phyloP scores from a whole-genome alignment of 2,797 vertebrate species.

The Enteromius trimaculatus region DNA sequence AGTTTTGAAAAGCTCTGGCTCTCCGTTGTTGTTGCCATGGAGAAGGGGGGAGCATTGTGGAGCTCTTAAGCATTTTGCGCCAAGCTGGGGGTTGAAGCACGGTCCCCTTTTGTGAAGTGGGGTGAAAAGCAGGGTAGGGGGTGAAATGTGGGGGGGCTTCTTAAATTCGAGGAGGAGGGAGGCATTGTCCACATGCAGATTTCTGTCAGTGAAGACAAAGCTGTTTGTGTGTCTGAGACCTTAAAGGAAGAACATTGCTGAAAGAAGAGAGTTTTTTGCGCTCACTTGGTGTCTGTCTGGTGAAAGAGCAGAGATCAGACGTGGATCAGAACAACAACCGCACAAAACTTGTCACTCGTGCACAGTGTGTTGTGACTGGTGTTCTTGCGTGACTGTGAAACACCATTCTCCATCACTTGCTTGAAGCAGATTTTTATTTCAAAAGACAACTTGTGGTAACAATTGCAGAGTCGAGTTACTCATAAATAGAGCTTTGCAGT shows the following conservation, averaged over 20 bases:
- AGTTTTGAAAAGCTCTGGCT: constrained; percentile 61
- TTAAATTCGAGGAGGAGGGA: constrained; percentile 49
- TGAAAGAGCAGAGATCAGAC: constrained; percentile 41
- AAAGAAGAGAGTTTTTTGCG: constrained; percentile 50
- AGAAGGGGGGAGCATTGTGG: constrained; percentile 52
- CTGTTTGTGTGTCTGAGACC: constrained; percentile 61
- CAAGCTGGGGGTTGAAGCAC: constrained; percentile 56
- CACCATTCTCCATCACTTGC: not conserved
- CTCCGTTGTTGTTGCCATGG: constrained; percentile 60
- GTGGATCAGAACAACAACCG: constrained; percentile 29
- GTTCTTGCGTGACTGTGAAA: constrained; percentile 16
- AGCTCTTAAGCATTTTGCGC: constrained; percentile 51
- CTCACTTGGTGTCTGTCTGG: constrained; percentile 63
- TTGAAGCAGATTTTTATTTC: not conserved
- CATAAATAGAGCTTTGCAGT: constrained; percentile 70
- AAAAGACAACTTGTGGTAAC: constrained; percentile 18
- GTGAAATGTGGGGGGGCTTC: constrained; percentile 47
- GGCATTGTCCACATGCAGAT: constrained; percentile 67
- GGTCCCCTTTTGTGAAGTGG: constrained; percentile 62
- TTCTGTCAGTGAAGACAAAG: constrained; percentile 61
- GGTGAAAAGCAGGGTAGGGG: constrained; percentile 53
- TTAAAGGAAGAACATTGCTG: constrained; percentile 49
- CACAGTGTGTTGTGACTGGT: constrained; percentile 28
- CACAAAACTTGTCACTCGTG: constrained; percentile 37
- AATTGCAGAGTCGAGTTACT: constrained; percentile 70